Evolutionary conservation across 2,113 vertebrate species (phyloP).

Genomic region (Heterochromis multidens): DNA sequence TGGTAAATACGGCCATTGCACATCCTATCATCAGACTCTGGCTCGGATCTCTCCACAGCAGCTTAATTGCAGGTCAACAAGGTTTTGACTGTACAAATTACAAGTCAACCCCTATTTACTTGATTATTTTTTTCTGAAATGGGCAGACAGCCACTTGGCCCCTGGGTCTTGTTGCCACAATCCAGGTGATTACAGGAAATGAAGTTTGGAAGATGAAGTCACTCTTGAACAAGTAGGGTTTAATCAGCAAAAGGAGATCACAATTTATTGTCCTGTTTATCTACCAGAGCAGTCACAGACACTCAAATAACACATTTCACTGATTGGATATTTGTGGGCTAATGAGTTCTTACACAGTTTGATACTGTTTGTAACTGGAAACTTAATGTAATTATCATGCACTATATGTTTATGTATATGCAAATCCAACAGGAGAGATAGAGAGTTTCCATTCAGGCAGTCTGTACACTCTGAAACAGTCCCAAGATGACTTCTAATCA

Average conservation of each 20-base stretch:
- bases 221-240: background rate
- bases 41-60: background rate
- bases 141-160: conserved; percentile 36
- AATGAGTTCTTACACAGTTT: background rate
- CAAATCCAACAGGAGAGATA: background rate
- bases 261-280: background rate
- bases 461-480: background rate
- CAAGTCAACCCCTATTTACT: conserved; percentile 44
- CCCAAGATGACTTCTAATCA: background rate
- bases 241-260: conserved; percentile 8
- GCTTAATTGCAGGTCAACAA: conserved; percentile 34
- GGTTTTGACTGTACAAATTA: conserved; percentile 49
- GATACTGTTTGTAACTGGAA: background rate
- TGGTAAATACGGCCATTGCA: background rate
- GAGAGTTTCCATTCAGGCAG: background rate
- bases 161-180: background rate
- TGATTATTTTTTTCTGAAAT: conserved; percentile 30
- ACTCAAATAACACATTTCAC: background rate
- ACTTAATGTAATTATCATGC: background rate
- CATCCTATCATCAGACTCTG: background rate
- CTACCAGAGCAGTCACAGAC: background rate
- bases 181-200: conserved; percentile 44
- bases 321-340: background rate
- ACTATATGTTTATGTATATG: background rate
- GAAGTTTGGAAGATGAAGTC: conserved; percentile 13